phyloP scores from a whole-genome alignment of 2,797 vertebrate genomes.

The Cirrhinus molitorella region DNA sequence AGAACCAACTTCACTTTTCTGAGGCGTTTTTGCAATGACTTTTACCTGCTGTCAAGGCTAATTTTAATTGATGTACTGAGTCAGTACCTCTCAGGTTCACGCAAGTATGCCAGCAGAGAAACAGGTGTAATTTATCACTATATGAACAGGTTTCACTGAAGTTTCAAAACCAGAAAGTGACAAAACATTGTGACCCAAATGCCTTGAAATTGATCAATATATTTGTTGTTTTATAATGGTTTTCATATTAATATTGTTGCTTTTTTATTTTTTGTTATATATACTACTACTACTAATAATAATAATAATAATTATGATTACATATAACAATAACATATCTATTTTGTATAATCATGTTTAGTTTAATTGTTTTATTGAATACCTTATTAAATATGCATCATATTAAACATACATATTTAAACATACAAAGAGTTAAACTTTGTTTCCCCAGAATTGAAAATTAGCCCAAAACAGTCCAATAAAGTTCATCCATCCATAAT shows the following conservation, averaged over 20 bases:
- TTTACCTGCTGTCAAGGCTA: not conserved
- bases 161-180: not conserved
- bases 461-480: too few species aligned
- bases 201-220: not conserved
- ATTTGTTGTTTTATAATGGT: not conserved
- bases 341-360: not conserved
- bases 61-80: not conserved
- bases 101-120: not conserved
- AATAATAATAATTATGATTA: not conserved
- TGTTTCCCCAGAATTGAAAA: too few species aligned
- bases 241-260: not conserved
- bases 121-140: not conserved
- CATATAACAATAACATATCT: too few species aligned
- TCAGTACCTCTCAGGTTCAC: not conserved
- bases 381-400: not conserved
- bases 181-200: not conserved
- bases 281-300: not conserved
- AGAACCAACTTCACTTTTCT: not conserved
- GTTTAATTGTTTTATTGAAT: not conserved
- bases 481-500: too few species aligned
- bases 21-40: not conserved
- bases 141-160: not conserved
- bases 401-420: not conserved
- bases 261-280: not conserved
- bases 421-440: not conserved